phyloP scores from a whole-genome alignment of 2,113 vertebrate genomes.

The Eptesicus fuscus region DNA sequence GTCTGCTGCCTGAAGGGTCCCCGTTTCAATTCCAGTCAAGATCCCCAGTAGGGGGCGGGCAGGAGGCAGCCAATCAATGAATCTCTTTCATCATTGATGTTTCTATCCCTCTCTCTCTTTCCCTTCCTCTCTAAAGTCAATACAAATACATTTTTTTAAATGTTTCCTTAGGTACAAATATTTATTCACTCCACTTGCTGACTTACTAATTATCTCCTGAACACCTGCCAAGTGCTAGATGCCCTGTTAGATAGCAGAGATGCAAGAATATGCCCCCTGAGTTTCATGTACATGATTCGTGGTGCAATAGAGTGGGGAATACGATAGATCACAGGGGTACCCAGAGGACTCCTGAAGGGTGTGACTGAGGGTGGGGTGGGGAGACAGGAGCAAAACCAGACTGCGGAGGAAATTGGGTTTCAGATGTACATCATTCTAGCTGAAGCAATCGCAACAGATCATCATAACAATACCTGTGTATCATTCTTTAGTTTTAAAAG shows the following conservation, averaged over 20 bases:
- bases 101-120: too few species aligned
- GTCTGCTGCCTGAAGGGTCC: too few species aligned
- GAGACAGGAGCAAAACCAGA: background rate
- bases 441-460: background rate
- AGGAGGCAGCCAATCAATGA: too few species aligned
- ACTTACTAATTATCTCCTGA: too few species aligned
- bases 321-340: background rate
- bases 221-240: background rate
- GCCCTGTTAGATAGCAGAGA: too few species aligned
- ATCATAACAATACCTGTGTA: too few species aligned
- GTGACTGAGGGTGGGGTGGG: background rate
- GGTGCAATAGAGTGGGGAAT: accelerated
- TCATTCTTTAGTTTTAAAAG: background rate
- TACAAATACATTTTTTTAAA: background rate
- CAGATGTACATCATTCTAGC: background rate
- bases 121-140: too few species aligned
- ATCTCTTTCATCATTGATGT: too few species aligned
- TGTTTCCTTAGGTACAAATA: background rate
- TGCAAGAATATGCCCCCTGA: background rate
- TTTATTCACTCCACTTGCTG: background rate
- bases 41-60: too few species aligned
- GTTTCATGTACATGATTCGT: accelerated
- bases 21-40: too few species aligned
- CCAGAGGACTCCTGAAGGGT: background rate
- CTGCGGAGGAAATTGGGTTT: background rate